phyloP scores from a whole-genome alignment of 1,140 invertebrate genomes.

The Habropoda laboriosa region DNA sequence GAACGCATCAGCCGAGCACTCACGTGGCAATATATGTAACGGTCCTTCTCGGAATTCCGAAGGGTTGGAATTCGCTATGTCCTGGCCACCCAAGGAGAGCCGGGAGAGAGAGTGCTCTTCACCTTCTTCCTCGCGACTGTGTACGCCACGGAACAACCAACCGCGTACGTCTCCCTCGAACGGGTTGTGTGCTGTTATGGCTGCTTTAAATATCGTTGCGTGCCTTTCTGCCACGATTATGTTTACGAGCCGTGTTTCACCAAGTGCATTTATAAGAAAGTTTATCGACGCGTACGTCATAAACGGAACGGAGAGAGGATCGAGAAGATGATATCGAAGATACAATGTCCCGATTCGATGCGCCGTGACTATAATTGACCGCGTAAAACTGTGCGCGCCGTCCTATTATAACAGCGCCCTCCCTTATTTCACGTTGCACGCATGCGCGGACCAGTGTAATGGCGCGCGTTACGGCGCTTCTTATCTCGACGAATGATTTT shows the following conservation, averaged over 20 bases:
- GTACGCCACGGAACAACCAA: background rate
- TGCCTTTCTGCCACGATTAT: conserved; percentile 53
- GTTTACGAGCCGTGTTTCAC: conserved; percentile 63
- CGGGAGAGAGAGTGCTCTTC: conserved; percentile 7
- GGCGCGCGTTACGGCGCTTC: background rate
- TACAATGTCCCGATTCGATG: conserved; percentile 19
- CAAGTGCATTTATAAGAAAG: conserved; percentile 50
- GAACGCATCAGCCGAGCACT: conserved; percentile 27
- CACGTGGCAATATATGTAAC: conserved; percentile 59
- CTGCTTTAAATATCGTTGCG: conserved; percentile 36
- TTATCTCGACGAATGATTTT: background rate
- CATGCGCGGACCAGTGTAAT: background rate
- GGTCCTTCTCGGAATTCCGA: conserved; percentile 60
- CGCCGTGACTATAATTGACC: conserved; percentile 5
- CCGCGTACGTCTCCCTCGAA: conserved; percentile 28
- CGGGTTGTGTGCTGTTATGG: conserved; percentile 45
- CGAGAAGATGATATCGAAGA: conserved; percentile 4
- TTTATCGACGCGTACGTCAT: conserved; percentile 35
- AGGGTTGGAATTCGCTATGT: conserved; percentile 61
- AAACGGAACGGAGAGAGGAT: background rate
- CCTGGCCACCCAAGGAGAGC: conserved; percentile 60
- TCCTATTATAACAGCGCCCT: background rate
- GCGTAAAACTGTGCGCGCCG: background rate
- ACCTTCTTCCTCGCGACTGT: background rate
- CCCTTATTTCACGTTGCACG: background rate